Evolutionary conservation across 1,140 invertebrate species (phyloP).

Genomic region (Psilanteris sp.): DNA sequence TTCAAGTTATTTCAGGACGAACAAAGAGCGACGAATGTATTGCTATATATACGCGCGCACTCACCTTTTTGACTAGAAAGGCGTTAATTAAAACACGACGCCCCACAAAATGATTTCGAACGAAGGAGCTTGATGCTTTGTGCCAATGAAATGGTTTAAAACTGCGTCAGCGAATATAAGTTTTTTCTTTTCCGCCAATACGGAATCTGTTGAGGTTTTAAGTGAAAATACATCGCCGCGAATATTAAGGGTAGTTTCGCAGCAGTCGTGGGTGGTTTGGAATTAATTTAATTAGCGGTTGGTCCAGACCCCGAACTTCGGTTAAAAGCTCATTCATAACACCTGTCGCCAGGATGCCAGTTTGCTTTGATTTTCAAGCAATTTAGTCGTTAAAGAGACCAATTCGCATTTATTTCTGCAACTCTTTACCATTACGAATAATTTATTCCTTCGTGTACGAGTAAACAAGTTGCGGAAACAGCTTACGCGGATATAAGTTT

Average conservation of each 20-base stretch:
- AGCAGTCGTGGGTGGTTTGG: constrained; percentile 48
- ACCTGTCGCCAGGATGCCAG: constrained; percentile 69
- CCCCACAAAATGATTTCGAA: constrained; percentile 61
- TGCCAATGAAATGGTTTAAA: constrained; percentile 35
- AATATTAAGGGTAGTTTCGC: constrained; percentile 33
- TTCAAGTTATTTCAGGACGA: constrained; percentile 46
- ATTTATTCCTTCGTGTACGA: too few relatives aligned
- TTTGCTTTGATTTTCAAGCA: constrained; percentile 62
- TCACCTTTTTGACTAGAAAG: constrained; percentile 56
- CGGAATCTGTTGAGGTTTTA: constrained; percentile 32
- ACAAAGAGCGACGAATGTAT: constrained; percentile 67
- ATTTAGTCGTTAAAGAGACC: constrained; percentile 29
- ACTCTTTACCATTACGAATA: too few relatives aligned
- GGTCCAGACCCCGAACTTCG: constrained; percentile 67
- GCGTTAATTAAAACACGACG: constrained; percentile 74
- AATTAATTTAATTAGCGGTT: constrained; percentile 79
- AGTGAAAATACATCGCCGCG: constrained; percentile 17
- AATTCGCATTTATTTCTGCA: constrained; percentile 30
- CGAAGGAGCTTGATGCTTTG: constrained; percentile 22
- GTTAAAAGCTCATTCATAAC: constrained; percentile 75
- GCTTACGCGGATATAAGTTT: too few relatives aligned
- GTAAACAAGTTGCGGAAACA: too few relatives aligned
- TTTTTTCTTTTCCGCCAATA: constrained; percentile 39
- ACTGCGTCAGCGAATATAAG: constrained; percentile 21
- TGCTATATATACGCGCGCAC: constrained; percentile 21